These are phyloP conservation scores for Cromileptes altivelis DNA, from an alignment of 2,113 vertebrate species.

Conservation along the genomic window DNA sequence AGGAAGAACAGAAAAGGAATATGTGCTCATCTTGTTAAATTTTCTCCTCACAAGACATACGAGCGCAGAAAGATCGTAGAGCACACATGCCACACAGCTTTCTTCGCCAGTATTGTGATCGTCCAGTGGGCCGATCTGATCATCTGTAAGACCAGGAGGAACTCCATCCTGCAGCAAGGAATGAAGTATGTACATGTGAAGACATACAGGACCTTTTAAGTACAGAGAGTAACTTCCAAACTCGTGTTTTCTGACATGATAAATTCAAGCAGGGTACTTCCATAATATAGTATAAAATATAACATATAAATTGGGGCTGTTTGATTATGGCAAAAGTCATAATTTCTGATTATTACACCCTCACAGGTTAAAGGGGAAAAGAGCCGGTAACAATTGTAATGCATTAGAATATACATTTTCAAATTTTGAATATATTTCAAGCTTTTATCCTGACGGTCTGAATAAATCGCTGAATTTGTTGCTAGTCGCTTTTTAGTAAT, in stretches of 20 bases:
- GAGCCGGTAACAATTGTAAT: no score
- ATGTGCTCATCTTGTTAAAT: not conserved
- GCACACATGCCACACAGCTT: constrained; percentile 95
- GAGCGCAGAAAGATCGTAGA: constrained; percentile 94
- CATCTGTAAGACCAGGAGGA: constrained; percentile 95
- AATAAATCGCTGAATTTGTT: no score
- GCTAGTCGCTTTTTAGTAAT: no score
- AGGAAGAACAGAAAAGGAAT: not conserved
- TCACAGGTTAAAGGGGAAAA: no score
- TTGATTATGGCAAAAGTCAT: no score
- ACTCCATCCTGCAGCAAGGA: constrained; percentile 94
- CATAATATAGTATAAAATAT: not conserved
- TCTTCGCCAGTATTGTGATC: constrained; percentile 93
- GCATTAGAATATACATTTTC: no score
- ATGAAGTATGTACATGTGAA: constrained; percentile 88
- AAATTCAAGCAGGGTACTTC: not conserved
- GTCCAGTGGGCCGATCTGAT: constrained; percentile 95
- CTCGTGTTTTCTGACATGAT: not conserved
- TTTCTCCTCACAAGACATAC: constrained; percentile 85
- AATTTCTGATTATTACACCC: no score
- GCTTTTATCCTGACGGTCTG: no score
- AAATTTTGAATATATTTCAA: no score
- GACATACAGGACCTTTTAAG: no score
- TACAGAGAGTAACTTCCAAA: not conserved
- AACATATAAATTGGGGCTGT: not conserved